These are phyloP conservation scores for Hozukius guyotensis DNA, from an alignment of 2,797 vertebrate genomes.

Conservation along the genomic window DNA sequence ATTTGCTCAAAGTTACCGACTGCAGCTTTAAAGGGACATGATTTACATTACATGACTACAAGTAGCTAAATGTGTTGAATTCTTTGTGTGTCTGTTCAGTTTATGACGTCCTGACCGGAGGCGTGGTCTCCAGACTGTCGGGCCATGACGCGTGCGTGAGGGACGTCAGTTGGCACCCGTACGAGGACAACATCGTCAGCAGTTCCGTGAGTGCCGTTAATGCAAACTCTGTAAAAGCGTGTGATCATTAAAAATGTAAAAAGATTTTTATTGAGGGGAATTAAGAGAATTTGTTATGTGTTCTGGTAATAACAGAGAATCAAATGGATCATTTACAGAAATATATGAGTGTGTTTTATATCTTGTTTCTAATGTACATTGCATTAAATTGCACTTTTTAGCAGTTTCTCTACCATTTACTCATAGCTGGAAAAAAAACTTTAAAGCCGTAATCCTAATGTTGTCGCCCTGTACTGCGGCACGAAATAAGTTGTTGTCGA, in stretches of 20 bases:
- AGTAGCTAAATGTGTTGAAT: neutral
- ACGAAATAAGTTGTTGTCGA: neutral
- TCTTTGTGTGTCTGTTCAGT: conserved; percentile 72
- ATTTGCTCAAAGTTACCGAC: no score
- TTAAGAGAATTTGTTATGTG: neutral
- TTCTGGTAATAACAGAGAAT: neutral
- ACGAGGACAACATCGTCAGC: conserved; percentile 90
- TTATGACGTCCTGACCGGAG: conserved; percentile 89
- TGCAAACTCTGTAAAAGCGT: neutral
- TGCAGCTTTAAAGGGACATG: no score
- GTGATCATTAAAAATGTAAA: neutral
- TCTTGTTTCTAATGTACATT: neutral
- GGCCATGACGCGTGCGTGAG: conserved; percentile 92
- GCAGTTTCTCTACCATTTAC: neutral
- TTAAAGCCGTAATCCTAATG: neutral
- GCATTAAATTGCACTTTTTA: neutral
- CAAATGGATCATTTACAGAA: neutral
- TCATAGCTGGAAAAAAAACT: neutral
- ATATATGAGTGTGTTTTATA: neutral
- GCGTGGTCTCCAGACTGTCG: conserved; percentile 86
- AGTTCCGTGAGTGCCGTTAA: conserved; percentile 87
- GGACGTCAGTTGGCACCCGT: conserved; percentile 93
- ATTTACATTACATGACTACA: neutral
- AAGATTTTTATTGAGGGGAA: neutral
- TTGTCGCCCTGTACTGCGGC: neutral